phyloP scores from a whole-genome alignment of 2,888 invertebrate genomes.

The Uloborus plumipes region DNA sequence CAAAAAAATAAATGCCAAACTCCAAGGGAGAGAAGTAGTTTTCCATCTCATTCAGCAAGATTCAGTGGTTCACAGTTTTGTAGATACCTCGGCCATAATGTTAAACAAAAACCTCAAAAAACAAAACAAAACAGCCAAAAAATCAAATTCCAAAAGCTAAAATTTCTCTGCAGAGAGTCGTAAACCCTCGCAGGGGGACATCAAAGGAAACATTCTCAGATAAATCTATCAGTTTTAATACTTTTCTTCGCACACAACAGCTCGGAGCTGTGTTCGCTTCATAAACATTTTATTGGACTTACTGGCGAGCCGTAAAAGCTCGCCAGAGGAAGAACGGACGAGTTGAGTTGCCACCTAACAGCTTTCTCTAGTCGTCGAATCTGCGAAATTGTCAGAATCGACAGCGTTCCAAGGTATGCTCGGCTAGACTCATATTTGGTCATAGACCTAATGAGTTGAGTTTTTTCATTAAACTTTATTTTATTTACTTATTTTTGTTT shows the following conservation, averaged over 20 bases:
- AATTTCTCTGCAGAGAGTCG: slow-evolving; percentile 39
- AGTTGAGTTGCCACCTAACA: slow-evolving; percentile 43
- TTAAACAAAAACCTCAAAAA: slow-evolving; percentile 14
- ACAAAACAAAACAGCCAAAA: slow-evolving; percentile 2
- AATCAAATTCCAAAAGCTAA: slow-evolving; percentile 23
- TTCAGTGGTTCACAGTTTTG: slow-evolving; percentile 38
- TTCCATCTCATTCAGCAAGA: neutral
- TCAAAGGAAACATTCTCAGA: slow-evolving; percentile 41
- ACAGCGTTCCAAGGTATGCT: neutral
- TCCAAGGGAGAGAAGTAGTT: neutral
- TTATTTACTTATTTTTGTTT: no score
- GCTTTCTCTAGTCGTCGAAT: slow-evolving; percentile 31
- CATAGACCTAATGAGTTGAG: neutral
- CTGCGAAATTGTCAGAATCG: slow-evolving; percentile 5
- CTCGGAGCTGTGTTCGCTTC: slow-evolving; percentile 26
- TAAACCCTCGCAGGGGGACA: slow-evolving; percentile 32
- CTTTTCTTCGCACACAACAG: slow-evolving; percentile 20
- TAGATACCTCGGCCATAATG: slow-evolving; percentile 25
- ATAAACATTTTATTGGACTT: slow-evolving; percentile 61
- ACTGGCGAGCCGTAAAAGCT: slow-evolving; percentile 52
- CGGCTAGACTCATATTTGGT: slow-evolving; percentile 16
- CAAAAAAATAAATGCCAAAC: no score
- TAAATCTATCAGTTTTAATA: slow-evolving; percentile 60
- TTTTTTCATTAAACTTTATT: no score
- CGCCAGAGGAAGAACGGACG: slow-evolving; percentile 18